Base-by-base conservation (phyloP, 1,140 invertebrate species). In the Drosophila seguyi region DNA sequence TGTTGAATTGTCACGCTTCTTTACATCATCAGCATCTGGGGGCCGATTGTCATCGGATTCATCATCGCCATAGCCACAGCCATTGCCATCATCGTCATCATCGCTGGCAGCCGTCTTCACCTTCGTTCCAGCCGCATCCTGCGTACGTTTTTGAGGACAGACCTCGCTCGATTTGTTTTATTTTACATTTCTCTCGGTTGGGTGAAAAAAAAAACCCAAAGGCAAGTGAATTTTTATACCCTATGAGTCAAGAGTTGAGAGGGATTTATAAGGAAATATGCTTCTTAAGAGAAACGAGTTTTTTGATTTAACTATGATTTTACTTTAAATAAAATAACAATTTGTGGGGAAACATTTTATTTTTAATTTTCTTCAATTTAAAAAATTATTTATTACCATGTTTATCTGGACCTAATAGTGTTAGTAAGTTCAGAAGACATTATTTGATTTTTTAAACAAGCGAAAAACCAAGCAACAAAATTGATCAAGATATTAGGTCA, bases 101-200 rank as follows among this genome's bases (percentile, higher is more conserved):
- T 22, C 52, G 20, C 22, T 22, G 20, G 52, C 18, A 20, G 52
- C 31, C 55, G 56, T 59, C 63, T 68, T 77, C 74, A 77, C 74
- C 74, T 77, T 77, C 61, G 50, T 66, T 39, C 31, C 60, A 20
- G 41, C 45, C 67, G 67, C 85, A 90, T 90, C 85, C 85, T 90
- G 85, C 59, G 81, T 90, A 90, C 85, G 85, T 90, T 90, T 90
- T 90, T 90, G 85, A 81, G 85, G 85, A 90, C 85, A 88, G 61
- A 41, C 16, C 53, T 45, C 57, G 29, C 58, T 45, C 50, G 42
- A 41, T 42, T 71, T 41, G 36, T 38, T 71, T 69, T 67, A 53
- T 53, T 72, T 72, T 29, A 41, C 16, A 38, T 55, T 45, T 55
- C 38, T 39, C 29, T 72, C 6, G 27, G 50, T 57, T 42, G 79